Base-by-base conservation (phyloP, 2,888 invertebrate genomes). In the Drepana falcataria region DNA sequence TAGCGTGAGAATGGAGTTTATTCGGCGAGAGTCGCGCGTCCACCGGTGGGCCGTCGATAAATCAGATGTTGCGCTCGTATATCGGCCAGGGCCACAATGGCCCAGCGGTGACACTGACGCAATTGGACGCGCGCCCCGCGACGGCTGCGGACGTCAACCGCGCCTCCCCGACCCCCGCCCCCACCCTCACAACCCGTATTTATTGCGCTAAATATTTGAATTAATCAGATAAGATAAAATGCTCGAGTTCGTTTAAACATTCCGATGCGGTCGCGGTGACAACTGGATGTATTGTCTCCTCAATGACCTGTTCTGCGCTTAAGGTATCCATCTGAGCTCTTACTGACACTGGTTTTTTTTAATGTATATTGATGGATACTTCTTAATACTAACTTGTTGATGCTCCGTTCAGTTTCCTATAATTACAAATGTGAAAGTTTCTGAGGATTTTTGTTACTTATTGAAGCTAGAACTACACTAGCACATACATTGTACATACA, bases 181-280 rank as follows among this genome's bases (percentile, higher is more conserved):
- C 61, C 62, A 59, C 71, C 64, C 68, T 68, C 59, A 57, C 75
- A 63, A 65, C 68, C 72, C 69, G 82, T 87, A 90, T 91, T 90
- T 88, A 90, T 88, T 88, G 86, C 85, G 87, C 83, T 88, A 89
- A 90, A 88, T 91, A 88, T 90, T 87, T 89, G 88, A 90, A 90
- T 91, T 90, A 89, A 90, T 89, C 89, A 88, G 85, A 86, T 85
- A 87, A 87, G 87, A 89, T 89, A 88, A 88, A 89, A 87, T 79
- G 85, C 77, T 81, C 80, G 82, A 77, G 80, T 86, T 82, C 85
- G 87, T 81, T 86, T 81, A 83, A 86, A 76, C 84, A 90, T 90
- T 87, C 90, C 89, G 78, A 77, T 83, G 87, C 87, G 87, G 88
- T 85, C 87, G 84, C 83, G 79, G 73, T 86, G 89, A 90, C 89